Percentiles rank a stretch among this genome's conserved stretches.
Evolutionary conservation across 2,113 vertebrate species (phyloP).

Genomic region (Albula glossodonta): DNA sequence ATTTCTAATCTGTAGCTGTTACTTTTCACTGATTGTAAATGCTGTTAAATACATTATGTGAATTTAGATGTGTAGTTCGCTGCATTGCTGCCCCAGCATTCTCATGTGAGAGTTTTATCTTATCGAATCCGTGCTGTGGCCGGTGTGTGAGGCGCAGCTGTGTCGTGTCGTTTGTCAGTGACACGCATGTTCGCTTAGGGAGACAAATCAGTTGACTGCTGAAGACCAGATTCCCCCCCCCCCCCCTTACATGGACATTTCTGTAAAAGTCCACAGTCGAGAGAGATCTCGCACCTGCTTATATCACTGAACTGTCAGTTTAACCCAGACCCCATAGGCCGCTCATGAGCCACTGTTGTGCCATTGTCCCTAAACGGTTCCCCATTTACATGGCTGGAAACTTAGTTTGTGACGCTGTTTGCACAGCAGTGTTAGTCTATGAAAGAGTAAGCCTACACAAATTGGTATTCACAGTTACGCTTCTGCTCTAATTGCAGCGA

Average conservation of each 20-base stretch:
- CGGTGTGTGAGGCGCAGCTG: not conserved
- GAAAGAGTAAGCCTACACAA: too few relatives aligned
- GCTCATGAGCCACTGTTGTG: not conserved
- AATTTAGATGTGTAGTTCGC: too few relatives aligned
- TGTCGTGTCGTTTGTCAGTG: not conserved
- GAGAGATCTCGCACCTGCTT: not conserved
- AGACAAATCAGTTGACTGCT: not conserved
- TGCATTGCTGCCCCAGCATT: too few relatives aligned
- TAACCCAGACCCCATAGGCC: not conserved
- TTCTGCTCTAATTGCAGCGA: not conserved
- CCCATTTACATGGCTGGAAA: not conserved
- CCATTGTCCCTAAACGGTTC: not conserved
- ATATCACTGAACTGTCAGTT: not conserved
- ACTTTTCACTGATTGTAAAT: too few relatives aligned
- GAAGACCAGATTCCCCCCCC: too few relatives aligned
- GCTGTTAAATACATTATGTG: too few relatives aligned
- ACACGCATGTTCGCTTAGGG: not conserved
- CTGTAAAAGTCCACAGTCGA: not conserved
- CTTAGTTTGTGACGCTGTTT: too few relatives aligned
- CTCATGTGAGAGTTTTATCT: too few relatives aligned
- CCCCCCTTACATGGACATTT: not conserved
- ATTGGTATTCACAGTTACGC: too few relatives aligned
- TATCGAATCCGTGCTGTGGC: too few relatives aligned
- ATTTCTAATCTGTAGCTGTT: too few relatives aligned
- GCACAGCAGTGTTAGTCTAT: too few relatives aligned